phyloP scores from a whole-genome alignment of 2,113 vertebrate species.

The Electrona antarctica region DNA sequence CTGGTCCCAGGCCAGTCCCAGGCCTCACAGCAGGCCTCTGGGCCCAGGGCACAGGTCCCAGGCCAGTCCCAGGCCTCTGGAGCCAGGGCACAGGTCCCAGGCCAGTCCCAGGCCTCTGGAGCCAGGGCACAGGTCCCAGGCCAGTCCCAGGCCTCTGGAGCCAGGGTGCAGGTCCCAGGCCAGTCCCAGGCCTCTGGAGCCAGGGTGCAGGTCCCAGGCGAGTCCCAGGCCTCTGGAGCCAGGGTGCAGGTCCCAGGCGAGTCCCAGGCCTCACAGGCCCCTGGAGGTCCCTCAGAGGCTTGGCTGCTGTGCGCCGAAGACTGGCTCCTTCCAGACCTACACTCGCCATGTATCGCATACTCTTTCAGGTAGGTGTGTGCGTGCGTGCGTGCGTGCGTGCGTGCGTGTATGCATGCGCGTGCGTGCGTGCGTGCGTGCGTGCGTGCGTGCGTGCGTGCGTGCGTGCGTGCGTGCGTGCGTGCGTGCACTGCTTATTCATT shows the following conservation, averaged over 20 bases:
- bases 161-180: too few species aligned
- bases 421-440: background rate
- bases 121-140: too few species aligned
- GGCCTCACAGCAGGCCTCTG: conserved; percentile 27
- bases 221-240: too few species aligned
- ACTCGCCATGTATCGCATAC: conserved; percentile 72
- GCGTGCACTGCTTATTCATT: conserved; percentile 31
- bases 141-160: too few species aligned
- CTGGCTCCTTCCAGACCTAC: conserved; percentile 67
- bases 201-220: too few species aligned
- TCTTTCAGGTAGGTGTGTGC: conserved; percentile 75
- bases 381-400: conserved; percentile 36
- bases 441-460: conserved; percentile 32
- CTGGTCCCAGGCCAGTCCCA: conserved; percentile 58
- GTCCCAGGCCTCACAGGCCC: conserved; percentile 37
- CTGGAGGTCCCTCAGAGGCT: conserved; percentile 34
- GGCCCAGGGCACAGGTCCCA: background rate
- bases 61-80: too few species aligned
- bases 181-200: too few species aligned
- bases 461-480: background rate
- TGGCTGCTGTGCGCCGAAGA: conserved; percentile 77
- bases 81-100: too few species aligned
- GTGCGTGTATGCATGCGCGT: conserved; percentile 5
- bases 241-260: conserved; percentile 39
- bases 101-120: too few species aligned